Evolutionary conservation across 2,113 vertebrate species (phyloP).

Genomic region (Leptodactylus fuscus): DNA sequence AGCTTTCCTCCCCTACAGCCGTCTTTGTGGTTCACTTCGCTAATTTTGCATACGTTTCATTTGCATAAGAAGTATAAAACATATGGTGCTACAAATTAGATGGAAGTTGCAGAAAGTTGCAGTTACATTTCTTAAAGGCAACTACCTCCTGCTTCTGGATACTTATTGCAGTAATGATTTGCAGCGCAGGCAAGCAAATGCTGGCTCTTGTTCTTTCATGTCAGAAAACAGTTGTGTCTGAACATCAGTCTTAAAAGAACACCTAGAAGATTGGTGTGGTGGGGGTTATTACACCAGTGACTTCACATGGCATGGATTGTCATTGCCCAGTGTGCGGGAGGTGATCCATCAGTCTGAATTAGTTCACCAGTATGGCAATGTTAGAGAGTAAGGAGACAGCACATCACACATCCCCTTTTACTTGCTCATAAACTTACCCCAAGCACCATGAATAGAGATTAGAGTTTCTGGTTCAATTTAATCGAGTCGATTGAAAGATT

Average conservation of each 20-base stretch:
- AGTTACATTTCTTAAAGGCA: background rate
- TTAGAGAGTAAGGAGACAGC: no score
- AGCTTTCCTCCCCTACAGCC: background rate
- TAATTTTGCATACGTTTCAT: background rate
- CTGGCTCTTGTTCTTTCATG: background rate
- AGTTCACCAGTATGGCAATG: background rate
- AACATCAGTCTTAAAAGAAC: background rate
- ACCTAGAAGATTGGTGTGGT: background rate
- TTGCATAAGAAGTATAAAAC: constrained; percentile 44
- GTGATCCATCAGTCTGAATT: background rate
- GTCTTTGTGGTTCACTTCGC: background rate
- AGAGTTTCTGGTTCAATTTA: no score
- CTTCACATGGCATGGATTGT: background rate
- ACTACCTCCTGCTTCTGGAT: background rate
- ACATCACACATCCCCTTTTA: no score
- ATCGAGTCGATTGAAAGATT: no score
- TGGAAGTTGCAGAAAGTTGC: background rate
- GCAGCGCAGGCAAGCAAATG: background rate
- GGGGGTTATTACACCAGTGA: background rate
- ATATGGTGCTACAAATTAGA: constrained; percentile 36
- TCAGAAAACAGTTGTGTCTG: background rate
- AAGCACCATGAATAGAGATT: no score
- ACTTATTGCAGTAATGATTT: background rate
- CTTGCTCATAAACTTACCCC: no score
- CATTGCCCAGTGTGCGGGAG: background rate